Evolutionary conservation across 2,888 invertebrate genomes (phyloP), one percentile per base, ranked within the genome.

Genomic region (Synanthedon formicaeformis): DNA sequence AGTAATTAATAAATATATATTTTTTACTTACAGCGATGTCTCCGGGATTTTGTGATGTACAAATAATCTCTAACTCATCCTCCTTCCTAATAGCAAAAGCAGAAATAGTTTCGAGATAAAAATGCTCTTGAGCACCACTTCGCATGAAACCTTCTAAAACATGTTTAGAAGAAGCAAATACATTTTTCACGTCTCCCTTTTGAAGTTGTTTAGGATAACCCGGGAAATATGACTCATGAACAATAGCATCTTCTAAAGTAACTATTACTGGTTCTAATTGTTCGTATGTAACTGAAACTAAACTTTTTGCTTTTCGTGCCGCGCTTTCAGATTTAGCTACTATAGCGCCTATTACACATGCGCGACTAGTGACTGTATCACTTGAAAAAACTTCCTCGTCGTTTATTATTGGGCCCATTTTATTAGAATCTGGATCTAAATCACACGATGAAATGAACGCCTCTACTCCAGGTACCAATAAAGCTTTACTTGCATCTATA

Each of bases 61-160:
- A 90, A 60, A 92, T 91, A 34, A 98, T 79, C 75, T 97, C 96
- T 55, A 98, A 78, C 76, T 98, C 98, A 59, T 94, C 92, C 71
- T 95, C 95, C 64, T 90, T 91, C 61, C 90, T 90, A 0, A 93
- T 91, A 0, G 89, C 92, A 54, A 91, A 81, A 12, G 89, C 83
- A 40, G 89, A 89, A 40, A 92, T 89, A 0, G 96, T 94, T 82
- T 97, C 97, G 63, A 97, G 78, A 74, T 96, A 97, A 80, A 97
- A 96, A 73, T 97, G 97, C 71, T 96, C 96, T 75, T 97, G 96
- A 0, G 93, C 94, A 3, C 94, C 94, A 55, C 90, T 92, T 66
- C 91, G 84, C 52, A 92, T 81, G 63, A 91, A 89, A 0, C 95
- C 95, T 71, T 93, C 91, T 41, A 93, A 63, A 12, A 92, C 73